phyloP scores from a whole-genome alignment of 1,140 invertebrate species.

The Paraescarpia echinospica region DNA sequence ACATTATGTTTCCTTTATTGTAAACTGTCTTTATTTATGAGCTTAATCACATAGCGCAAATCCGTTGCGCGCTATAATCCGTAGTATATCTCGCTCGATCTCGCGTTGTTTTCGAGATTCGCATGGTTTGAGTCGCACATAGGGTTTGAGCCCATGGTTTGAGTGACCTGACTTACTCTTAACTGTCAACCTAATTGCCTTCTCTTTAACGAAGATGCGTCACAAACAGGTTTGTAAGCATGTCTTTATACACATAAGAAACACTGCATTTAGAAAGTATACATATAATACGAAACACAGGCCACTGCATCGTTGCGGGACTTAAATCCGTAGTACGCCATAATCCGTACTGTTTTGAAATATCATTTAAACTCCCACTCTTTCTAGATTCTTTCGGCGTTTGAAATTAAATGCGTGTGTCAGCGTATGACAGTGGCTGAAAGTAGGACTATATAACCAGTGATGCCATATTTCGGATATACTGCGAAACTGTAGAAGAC shows the following conservation, averaged over 20 bases:
- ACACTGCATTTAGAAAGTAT: background rate
- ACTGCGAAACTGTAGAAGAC: background rate
- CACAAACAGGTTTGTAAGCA: background rate
- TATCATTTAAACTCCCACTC: background rate
- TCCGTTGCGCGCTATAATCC: background rate
- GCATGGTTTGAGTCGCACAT: too few species aligned
- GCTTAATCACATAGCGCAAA: background rate
- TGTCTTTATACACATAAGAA: background rate
- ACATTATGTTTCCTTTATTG: background rate
- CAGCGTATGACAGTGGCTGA: background rate
- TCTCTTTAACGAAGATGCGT: background rate
- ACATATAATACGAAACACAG: background rate
- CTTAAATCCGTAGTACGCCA: background rate
- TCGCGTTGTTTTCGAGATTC: background rate
- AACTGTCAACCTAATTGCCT: background rate
- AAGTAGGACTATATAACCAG: background rate
- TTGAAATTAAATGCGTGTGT: background rate
- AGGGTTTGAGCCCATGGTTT: too few species aligned
- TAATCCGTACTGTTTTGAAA: background rate
- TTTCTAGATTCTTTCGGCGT: background rate
- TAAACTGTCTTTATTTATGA: background rate
- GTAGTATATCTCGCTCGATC: background rate
- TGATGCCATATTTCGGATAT: background rate
- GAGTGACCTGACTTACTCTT: background rate
- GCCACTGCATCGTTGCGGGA: background rate